Percentiles rank a stretch among this genome's conserved stretches.
Evolutionary conservation across 2,888 invertebrate species (phyloP).

Genomic region (Chrysodeixis includens): DNA sequence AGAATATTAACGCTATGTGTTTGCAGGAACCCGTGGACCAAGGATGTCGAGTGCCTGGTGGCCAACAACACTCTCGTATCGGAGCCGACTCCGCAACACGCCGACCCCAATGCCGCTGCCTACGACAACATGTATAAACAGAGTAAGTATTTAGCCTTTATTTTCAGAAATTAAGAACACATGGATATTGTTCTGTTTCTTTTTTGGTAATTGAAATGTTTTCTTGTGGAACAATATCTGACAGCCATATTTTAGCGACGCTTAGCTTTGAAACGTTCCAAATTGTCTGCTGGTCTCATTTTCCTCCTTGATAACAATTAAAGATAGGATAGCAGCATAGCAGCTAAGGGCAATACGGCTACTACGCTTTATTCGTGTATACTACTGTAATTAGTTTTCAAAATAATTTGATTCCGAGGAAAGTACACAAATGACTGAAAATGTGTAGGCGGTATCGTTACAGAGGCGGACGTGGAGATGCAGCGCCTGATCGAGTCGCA

Average conservation of each 20-base stretch:
- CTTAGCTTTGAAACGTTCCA: too few relatives aligned
- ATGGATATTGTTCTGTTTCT: too few relatives aligned
- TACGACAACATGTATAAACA: constrained; percentile 69
- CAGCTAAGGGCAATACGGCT: too few relatives aligned
- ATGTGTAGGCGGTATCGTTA: constrained; percentile 36
- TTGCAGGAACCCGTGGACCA: constrained; percentile 96
- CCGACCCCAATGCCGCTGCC: constrained; percentile 47
- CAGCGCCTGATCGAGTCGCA: constrained; percentile 93
- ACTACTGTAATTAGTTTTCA: too few relatives aligned
- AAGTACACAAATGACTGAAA: neutral
- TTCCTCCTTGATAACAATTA: too few relatives aligned
- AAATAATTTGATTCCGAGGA: neutral
- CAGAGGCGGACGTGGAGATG: constrained; percentile 90
- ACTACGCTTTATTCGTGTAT: too few relatives aligned
- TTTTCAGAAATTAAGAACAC: too few relatives aligned
- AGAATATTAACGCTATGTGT: neutral
- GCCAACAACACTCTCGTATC: constrained; percentile 94
- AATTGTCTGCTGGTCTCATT: too few relatives aligned
- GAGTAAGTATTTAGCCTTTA: constrained; percentile 63
- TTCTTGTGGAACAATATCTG: too few relatives aligned
- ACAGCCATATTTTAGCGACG: too few relatives aligned
- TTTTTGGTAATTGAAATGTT: too few relatives aligned
- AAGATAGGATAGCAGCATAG: too few relatives aligned
- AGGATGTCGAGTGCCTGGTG: constrained; percentile 96
- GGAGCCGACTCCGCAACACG: constrained; percentile 49